phyloP scores from a whole-genome alignment of 2,797 vertebrate species.

The Trachurus trachurus region DNA sequence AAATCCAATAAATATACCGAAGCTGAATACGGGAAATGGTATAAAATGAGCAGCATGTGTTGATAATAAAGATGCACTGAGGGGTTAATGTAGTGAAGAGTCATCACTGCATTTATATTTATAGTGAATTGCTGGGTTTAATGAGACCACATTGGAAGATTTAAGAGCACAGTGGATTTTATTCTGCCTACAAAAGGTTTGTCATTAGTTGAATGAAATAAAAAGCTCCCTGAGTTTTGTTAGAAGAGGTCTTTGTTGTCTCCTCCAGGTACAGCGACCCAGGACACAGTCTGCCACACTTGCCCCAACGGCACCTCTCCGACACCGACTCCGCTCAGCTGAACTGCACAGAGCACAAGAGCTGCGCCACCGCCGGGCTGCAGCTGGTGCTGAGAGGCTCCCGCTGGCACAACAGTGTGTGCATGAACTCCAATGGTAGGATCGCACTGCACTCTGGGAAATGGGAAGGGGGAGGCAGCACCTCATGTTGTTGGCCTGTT shows the following conservation, averaged over 20 bases:
- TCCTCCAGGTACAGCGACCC: conserved; percentile 59
- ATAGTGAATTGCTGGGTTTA: background rate
- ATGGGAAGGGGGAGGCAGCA: no score
- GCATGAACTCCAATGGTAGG: conserved; percentile 55
- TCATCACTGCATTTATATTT: background rate
- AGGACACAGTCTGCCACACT: conserved; percentile 60
- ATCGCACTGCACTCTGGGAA: no score
- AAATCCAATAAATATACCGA: no score
- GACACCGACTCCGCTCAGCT: background rate
- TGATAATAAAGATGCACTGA: no score
- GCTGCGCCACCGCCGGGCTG: conserved; percentile 43
- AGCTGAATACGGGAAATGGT: no score
- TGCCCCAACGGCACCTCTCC: conserved; percentile 63
- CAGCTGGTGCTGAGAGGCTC: conserved; percentile 68
- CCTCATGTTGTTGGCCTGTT: no score
- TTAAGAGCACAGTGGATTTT: no score
- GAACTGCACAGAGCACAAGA: conserved; percentile 60
- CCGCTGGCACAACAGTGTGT: conserved; percentile 76
- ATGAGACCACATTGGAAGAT: no score
- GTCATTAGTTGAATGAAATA: no score
- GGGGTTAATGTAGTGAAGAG: background rate
- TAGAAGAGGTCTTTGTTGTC: no score
- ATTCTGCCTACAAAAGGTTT: no score
- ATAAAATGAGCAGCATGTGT: no score
- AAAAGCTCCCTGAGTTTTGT: background rate